Evolutionary conservation across 2,888 invertebrate species (phyloP).

Genomic region (Conistra vaccinii): DNA sequence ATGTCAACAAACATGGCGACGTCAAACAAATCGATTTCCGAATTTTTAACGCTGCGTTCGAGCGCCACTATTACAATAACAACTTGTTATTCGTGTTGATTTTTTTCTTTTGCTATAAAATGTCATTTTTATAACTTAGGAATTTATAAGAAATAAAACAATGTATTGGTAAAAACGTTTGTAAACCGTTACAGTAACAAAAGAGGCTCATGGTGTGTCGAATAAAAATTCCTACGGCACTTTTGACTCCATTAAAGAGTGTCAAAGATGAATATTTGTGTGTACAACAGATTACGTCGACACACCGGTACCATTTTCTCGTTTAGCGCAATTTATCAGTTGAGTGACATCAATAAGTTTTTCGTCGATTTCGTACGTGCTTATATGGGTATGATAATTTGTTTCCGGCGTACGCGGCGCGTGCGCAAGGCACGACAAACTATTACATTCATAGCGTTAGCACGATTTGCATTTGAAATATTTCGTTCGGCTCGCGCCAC

Average conservation of each 20-base stretch:
- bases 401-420: constrained; percentile 89
- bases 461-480: constrained; percentile 91
- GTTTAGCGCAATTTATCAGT: constrained; percentile 88
- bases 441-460: constrained; percentile 89
- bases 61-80: constrained; percentile 68
- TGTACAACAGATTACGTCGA: constrained; percentile 77
- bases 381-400: constrained; percentile 91
- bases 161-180: constrained; percentile 64
- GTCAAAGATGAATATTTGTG: constrained; percentile 70
- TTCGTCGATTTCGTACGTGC: constrained; percentile 87
- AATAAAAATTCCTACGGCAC: constrained; percentile 74
- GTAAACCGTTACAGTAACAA: constrained; percentile 76
- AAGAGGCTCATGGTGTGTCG: constrained; percentile 70
- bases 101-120: constrained; percentile 64
- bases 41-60: constrained; percentile 78
- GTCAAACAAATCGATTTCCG: constrained; percentile 82
- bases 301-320: constrained; percentile 82
- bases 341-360: constrained; percentile 88
- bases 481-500: constrained; percentile 87
- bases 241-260: constrained; percentile 73
- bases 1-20: constrained; percentile 85
- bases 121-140: constrained; percentile 58
- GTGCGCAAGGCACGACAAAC: constrained; percentile 89
- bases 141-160: constrained; percentile 63
- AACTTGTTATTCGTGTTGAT: constrained; percentile 62